These are phyloP conservation scores for Metacarcinus magister DNA, from an alignment of 2,888 invertebrate species.

Conservation along the genomic window DNA sequence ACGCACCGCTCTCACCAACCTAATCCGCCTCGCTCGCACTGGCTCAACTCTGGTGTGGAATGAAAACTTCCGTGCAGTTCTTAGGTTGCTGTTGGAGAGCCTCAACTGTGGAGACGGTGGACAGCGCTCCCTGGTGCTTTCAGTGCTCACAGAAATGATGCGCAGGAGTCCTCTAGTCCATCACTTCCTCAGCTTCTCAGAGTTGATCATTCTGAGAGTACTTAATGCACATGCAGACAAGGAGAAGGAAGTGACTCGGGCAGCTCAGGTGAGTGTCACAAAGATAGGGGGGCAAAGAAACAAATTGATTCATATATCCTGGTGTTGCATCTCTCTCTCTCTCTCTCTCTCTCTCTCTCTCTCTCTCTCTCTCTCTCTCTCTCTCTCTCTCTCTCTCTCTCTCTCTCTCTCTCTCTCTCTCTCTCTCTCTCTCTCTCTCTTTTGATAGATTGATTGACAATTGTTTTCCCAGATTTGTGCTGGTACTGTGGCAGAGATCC, in stretches of 20 bases:
- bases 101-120: constrained; percentile 87
- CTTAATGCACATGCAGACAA: constrained; percentile 92
- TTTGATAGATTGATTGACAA: background rate
- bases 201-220: constrained; percentile 94
- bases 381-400: constrained; percentile 2
- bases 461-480: constrained; percentile 84
- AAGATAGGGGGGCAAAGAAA: background rate
- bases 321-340: background rate
- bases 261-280: constrained; percentile 87
- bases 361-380: constrained; percentile 2
- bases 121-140: constrained; percentile 88
- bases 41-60: constrained; percentile 86
- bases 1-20: constrained; percentile 84
- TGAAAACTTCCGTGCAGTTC: constrained; percentile 86
- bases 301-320: background rate
- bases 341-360: background rate
- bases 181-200: constrained; percentile 89
- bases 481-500: constrained; percentile 90
- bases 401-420: constrained; percentile 2
- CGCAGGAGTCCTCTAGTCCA: constrained; percentile 92
- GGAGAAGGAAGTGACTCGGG: constrained; percentile 88
- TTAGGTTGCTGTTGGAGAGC: constrained; percentile 92
- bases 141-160: constrained; percentile 93
- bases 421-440: constrained; percentile 7
- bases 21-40: constrained; percentile 85